Evolutionary conservation across 1,140 invertebrate genomes (phyloP), one percentile per base, ranked within the genome.

Genomic region (Drosophila persimilis): DNA sequence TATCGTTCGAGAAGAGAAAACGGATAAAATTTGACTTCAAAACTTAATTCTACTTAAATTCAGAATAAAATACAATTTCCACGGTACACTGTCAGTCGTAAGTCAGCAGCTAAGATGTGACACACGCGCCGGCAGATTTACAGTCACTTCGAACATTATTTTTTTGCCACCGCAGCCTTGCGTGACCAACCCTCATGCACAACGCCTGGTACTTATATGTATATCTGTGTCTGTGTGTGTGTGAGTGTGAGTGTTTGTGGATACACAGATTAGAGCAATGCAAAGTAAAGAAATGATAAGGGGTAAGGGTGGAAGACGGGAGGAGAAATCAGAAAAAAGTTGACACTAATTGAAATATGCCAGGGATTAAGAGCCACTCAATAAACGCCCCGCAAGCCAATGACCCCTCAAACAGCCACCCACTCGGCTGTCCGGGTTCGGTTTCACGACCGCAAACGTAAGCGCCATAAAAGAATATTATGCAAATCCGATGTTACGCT

Each of bases 341-440:
- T 85, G 81, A 85, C 81, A 85, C 81, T 85, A 85, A 85, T 85
- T 85, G 81, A 85, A 85, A 85, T 85, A 80, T 84, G 73, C 64
- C 77, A 54, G 64, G 72, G 80, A 85, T 85, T 80, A 86, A 60
- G 55, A 43, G 57, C 45, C 58, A 66, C 66, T 69, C 81, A 80
- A 65, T 85, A 73, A 77, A 77, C 76, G 60, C 60, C 63, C 3
- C 2, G 1, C 9, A 3, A 78, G 63, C 50, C 66, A 53, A 41
- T 48, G 53, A 58, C 22, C 29, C 58, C 53, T 17, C 31, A 44
- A 39, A 22, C 3, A 2, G 9, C 15, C 0, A 3, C 15, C 0
- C 4, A 39, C 6, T 7, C 13, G 9, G 1, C 6, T 22, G 3
- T 29, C 2, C 2, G 47, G 20, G 41, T 35, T 45, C 43, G 41